These are phyloP conservation scores for Bucco capensis DNA, from an alignment of 2,113 vertebrate species.

Conservation along the genomic window DNA sequence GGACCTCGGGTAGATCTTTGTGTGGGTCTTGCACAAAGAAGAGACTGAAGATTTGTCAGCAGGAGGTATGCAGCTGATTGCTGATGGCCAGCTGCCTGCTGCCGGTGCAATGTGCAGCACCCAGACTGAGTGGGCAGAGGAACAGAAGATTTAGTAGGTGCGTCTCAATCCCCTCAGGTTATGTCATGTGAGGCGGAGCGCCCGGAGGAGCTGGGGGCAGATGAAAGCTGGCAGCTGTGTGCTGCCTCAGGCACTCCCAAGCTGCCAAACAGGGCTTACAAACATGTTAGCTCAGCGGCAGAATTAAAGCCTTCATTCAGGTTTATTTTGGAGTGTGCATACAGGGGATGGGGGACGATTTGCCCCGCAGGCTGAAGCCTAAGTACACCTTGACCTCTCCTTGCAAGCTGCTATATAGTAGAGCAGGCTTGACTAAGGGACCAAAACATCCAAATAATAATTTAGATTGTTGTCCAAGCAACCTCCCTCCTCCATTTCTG, in stretches of 20 bases:
- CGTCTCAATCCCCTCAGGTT: neutral
- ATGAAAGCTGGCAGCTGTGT: constrained; percentile 67
- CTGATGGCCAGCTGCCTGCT: constrained; percentile 24
- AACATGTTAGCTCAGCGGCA: constrained; percentile 41
- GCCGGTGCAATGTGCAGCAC: neutral
- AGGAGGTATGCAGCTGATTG: constrained; percentile 3
- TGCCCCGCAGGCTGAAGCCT: constrained; percentile 10
- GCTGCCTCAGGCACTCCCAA: constrained; percentile 1
- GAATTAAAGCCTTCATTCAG: constrained; percentile 22
- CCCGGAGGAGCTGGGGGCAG: constrained; percentile 55
- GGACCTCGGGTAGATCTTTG: neutral
- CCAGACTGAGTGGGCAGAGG: constrained; percentile 27
- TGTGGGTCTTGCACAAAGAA: neutral
- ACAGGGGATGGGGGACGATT: neutral
- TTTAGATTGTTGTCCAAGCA: neutral
- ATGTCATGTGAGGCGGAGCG: neutral
- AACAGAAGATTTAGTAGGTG: constrained; percentile 22
- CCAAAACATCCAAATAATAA: neutral
- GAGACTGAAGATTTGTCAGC: neutral
- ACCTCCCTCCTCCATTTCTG: neutral
- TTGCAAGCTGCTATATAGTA: neutral
- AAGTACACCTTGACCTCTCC: constrained; percentile 37
- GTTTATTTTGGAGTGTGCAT: neutral
- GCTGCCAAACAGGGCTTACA: constrained; percentile 54
- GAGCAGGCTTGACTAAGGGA: neutral